A percentile compares a stretch with the other conserved stretches of the same genome.
Evolutionary conservation across 2,888 invertebrate species (phyloP).

Genomic region (Tigriopus californicus): DNA sequence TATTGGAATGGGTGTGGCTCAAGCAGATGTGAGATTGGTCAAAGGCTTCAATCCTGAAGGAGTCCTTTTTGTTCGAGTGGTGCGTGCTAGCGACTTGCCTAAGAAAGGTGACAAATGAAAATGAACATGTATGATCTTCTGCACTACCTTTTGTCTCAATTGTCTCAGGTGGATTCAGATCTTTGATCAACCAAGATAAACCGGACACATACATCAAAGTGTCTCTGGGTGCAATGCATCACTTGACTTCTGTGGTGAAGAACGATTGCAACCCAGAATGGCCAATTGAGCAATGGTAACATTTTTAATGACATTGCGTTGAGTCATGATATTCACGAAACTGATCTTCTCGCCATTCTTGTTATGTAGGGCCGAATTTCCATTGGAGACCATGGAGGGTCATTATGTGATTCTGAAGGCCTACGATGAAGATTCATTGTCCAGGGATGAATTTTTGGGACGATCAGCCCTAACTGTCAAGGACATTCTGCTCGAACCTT

Average conservation of each 20-base stretch:
- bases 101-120: background rate
- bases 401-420: background rate
- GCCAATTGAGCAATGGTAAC: background rate
- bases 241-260: background rate
- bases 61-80: background rate
- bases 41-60: background rate
- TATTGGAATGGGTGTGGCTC: background rate
- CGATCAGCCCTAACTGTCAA: no score
- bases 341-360: no score
- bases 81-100: background rate
- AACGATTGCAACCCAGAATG: background rate
- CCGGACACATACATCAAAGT: background rate
- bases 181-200: background rate
- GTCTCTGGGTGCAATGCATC: background rate
- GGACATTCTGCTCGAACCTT: no score
- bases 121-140: no score
- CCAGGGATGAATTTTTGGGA: conserved; percentile 1
- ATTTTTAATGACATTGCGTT: no score
- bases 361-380: background rate
- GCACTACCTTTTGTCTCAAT: no score
- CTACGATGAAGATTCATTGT: conserved; percentile 3
- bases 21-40: background rate
- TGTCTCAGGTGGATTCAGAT: background rate
- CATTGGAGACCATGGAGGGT: background rate
- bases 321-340: no score